Evolutionary conservation across 1,140 invertebrate genomes (phyloP), one percentile per base, ranked within the genome.

Genomic region (Coenobita brevimanus): DNA sequence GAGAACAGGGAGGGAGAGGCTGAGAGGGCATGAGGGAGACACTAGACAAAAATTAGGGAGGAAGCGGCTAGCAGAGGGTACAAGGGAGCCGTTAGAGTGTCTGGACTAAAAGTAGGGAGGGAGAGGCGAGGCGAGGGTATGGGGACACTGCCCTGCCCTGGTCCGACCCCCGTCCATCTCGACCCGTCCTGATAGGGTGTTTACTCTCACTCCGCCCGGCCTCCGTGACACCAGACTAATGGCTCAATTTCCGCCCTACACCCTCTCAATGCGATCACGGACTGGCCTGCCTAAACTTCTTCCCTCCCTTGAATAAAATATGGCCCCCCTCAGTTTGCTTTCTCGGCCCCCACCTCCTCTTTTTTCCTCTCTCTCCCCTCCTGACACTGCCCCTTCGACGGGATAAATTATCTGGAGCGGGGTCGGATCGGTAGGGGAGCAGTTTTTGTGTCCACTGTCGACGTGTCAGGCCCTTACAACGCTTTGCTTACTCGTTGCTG

Each of bases 231-330:
- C 38, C n/a, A 50, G 57, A 86, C 60, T 30, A 86, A 86, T 86
- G 83, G 83, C 75, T 86, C 83, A 86, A 86, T 86, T 86, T 86
- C 83, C 83, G n/a, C 60, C 75, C 71, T 86, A 67, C 46, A 78
- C 83, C 62, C 83, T 73, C 83, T 86, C 83, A 86, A 86, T 86
- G 83, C 75, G 83, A 86, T 86, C 83, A 86, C 30, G 75, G 67
- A 86, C 78, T 86, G 75, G 69, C 60, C 60, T 38, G 57, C 75
- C 69, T 79, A 86, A 76, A 38, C 79, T 60, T n/a, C 60, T 62
- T 64, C 73, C 83, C n/a, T n/a, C n/a, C n/a, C n/a, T n/a, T 86
- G 75, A 78, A 86, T 86, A 86, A 86, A 24, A 86, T 78, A 86
- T 86, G 30, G 69, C 83, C 82, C 75, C 62, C 38, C 33, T 83